Conservation (phyloP, 2,797 vertebrate genomes). For the Psittacula echo region DNA sequence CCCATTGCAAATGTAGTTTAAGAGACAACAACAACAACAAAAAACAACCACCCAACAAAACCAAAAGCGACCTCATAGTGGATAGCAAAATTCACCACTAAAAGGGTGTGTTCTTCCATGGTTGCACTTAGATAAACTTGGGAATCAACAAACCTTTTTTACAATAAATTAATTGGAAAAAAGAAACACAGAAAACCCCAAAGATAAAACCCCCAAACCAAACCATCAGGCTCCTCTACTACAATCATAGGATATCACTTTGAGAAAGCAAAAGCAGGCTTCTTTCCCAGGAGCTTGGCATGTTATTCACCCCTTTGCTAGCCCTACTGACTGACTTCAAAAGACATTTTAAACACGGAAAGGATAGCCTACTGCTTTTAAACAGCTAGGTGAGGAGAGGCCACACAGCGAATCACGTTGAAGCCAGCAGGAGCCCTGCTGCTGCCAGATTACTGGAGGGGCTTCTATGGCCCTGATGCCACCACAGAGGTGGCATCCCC, state of each 20-base stretch:
- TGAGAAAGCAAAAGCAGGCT: background rate
- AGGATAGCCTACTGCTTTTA: background rate
- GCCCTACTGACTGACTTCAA: background rate
- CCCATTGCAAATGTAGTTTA: background rate
- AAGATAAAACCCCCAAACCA: background rate
- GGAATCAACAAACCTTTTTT: background rate
- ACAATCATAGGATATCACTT: background rate
- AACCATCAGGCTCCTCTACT: background rate
- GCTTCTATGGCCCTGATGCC: accelerated
- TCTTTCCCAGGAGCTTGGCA: background rate
- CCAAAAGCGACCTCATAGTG: background rate
- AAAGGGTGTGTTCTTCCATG: background rate
- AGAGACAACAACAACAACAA: background rate
- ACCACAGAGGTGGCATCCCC: background rate
- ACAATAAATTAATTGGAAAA: background rate
- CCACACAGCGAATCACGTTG: background rate
- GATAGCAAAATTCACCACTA: background rate
- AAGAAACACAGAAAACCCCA: background rate
- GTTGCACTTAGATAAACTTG: background rate
- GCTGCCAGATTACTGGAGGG: background rate
- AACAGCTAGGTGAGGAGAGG: background rate
- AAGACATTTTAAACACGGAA: background rate
- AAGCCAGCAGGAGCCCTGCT: background rate
- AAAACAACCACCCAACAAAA: background rate
- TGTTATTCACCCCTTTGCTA: background rate